A percentile compares a stretch with the other conserved stretches of the same genome.
Evolutionary conservation across 2,888 invertebrate species (phyloP).

Genomic region (Meta bourneti): DNA sequence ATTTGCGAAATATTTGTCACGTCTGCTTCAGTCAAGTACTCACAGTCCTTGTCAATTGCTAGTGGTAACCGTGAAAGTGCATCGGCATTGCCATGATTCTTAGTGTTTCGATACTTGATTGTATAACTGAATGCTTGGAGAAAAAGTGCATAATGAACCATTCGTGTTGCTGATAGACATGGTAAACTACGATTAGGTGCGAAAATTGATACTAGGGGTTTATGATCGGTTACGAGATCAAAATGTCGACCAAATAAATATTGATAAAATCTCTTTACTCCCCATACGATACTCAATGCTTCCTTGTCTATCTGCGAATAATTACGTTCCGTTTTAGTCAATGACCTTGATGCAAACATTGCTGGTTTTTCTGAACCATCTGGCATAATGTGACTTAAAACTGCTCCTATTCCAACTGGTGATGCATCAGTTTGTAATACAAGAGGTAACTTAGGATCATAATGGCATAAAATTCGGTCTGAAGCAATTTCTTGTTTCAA

Average conservation of each 20-base stretch:
- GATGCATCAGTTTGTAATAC: conserved; percentile 80
- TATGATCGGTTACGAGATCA: conserved; percentile 79
- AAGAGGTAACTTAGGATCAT: conserved; percentile 78
- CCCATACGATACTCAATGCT: conserved; percentile 79
- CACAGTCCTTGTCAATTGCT: conserved; percentile 28
- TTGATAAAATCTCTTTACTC: conserved; percentile 79
- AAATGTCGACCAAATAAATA: conserved; percentile 77
- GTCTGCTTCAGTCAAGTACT: conserved; percentile 48
- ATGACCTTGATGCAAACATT: conserved; percentile 80
- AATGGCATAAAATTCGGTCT: conserved; percentile 78
- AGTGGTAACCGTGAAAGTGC: conserved; percentile 56
- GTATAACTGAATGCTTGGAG: conserved; percentile 62
- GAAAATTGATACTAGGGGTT: conserved; percentile 80
- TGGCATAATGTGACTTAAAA: conserved; percentile 79
- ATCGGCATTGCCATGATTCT: conserved; percentile 61
- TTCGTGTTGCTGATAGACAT: conserved; percentile 64
- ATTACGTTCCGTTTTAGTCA: conserved; percentile 79
- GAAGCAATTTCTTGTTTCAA: conserved; percentile 51
- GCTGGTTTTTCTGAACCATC: conserved; percentile 81
- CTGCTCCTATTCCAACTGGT: conserved; percentile 79
- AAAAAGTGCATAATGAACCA: conserved; percentile 65
- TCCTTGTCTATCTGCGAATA: conserved; percentile 81
- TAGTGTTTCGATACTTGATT: conserved; percentile 63
- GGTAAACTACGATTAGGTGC: conserved; percentile 77
- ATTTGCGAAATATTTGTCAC: conserved; percentile 56